phyloP scores from a whole-genome alignment of 2,888 invertebrate species.

The Scelioninae gen. 1 region DNA sequence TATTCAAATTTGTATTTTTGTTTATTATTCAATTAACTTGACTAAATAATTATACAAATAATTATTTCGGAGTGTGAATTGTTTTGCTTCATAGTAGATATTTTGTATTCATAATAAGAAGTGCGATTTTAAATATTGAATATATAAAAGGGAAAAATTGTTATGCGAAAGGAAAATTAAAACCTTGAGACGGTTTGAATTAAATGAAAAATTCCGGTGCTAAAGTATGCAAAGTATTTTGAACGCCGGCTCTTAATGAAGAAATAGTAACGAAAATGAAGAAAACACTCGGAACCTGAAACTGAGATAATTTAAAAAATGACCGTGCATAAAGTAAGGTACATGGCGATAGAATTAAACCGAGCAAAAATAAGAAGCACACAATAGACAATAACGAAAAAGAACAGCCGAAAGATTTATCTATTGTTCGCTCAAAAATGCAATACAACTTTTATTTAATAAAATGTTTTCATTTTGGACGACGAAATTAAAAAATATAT shows the following conservation, averaged over 20 bases:
- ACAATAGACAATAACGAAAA: neutral
- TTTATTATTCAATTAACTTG: neutral
- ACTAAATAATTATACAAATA: no score
- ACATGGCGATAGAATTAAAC: constrained; percentile 12
- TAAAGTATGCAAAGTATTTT: constrained; percentile 28
- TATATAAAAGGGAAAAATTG: constrained; percentile 4
- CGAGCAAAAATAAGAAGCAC: constrained; percentile 7
- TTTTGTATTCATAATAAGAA: no score
- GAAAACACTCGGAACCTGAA: constrained; percentile 10
- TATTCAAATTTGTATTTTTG: neutral
- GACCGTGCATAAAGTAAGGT: neutral
- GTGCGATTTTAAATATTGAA: neutral
- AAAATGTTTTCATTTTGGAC: no score
- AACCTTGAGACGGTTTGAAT: neutral
- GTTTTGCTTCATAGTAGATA: no score
- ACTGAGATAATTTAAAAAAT: constrained; percentile 27
- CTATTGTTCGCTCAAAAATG: neutral
- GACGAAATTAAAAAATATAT: no score
- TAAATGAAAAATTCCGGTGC: constrained; percentile 22
- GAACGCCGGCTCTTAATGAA: constrained; percentile 18
- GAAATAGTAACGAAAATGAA: constrained; percentile 35
- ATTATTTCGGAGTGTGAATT: no score
- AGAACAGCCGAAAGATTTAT: neutral
- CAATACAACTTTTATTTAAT: no score
- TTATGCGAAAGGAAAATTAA: neutral